A percentile compares a stretch with the other conserved stretches of the same genome.
phyloP scores from a whole-genome alignment of 1,140 invertebrate genomes.

The Teleogryllus occipitalis region DNA sequence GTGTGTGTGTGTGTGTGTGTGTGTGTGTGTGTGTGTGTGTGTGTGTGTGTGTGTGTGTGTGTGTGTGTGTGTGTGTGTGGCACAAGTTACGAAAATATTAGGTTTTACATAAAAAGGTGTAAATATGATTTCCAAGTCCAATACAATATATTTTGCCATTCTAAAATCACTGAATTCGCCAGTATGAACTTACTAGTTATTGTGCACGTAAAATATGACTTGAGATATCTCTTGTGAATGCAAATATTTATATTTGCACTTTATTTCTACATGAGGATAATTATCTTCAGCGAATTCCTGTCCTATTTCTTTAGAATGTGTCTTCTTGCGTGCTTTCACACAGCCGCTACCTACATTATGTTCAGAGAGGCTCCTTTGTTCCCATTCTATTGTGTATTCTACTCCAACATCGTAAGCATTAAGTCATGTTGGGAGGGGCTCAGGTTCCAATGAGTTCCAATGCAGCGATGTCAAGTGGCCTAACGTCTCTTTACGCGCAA shows the following conservation, averaged over 20 bases:
- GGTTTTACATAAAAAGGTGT: no score
- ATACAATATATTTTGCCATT: no score
- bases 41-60: slow-evolving; percentile 13
- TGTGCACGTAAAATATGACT: neutral
- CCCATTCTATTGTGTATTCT: neutral
- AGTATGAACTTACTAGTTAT: neutral
- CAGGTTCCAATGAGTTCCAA: neutral
- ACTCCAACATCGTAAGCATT: neutral
- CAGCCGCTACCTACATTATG: neutral
- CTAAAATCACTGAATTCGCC: no score
- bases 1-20: slow-evolving; percentile 13
- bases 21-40: slow-evolving; percentile 12
- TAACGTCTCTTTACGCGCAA: neutral
- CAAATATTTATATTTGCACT: neutral
- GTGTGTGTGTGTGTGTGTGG: slow-evolving; percentile 13
- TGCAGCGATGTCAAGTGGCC: neutral
- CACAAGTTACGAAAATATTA: no score
- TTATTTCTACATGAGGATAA: neutral
- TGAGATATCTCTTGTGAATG: neutral
- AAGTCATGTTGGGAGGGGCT: neutral
- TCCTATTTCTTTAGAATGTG: neutral
- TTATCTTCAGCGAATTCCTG: neutral
- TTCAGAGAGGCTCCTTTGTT: neutral
- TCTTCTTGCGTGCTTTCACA: neutral
- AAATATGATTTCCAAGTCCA: no score